Evolutionary conservation across 2,888 invertebrate genomes (phyloP), one percentile per base, ranked within the genome.

Genomic region (Oscheius myriophilus): DNA sequence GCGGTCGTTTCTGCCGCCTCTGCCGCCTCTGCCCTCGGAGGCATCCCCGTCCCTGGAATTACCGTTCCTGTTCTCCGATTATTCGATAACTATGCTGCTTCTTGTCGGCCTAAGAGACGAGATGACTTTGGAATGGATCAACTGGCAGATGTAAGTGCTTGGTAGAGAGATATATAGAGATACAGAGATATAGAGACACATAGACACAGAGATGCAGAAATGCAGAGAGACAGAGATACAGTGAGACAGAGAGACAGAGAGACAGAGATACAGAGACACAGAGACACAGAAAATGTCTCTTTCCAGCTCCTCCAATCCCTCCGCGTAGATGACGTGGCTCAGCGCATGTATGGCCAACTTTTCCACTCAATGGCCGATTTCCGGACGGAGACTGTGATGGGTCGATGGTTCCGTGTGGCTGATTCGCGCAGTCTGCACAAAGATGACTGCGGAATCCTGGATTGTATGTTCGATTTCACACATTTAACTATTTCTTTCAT

Each of bases 331-430:
- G 78, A 81, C 26, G 79, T 86, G 0, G 86, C 84, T 3, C 75
- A 78, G 43, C 82, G 83, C 57, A 69, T 82, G 12, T 83, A 83
- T 70, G 72, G 76, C 45, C 74, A 79, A 14, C 63, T 86, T 14
- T 86, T 82, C 65, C 82, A 79, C 51, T 72, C 78, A 9, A 79
- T 86, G 65, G 84, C 78, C 11, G 86, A 84, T 52, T 72, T 87
- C 26, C 80, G 87, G 18, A 69, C 82, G 33, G 76, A 81, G 7
- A 72, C 70, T 25, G 65, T 85, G 58, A 79, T 81, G 78, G 86
- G 86, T 6, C 78, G 75, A 51, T 86, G 86, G 86, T 84, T 78
- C 64, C 80, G 80, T 52, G 70, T 84, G 16, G 82, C 86, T 18
- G 84, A 84, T 55, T 82, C 85, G 14, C 83, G 81, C 9, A 72